Conservation (phyloP, 2,113 vertebrate genomes). For the Globicephala melas region DNA sequence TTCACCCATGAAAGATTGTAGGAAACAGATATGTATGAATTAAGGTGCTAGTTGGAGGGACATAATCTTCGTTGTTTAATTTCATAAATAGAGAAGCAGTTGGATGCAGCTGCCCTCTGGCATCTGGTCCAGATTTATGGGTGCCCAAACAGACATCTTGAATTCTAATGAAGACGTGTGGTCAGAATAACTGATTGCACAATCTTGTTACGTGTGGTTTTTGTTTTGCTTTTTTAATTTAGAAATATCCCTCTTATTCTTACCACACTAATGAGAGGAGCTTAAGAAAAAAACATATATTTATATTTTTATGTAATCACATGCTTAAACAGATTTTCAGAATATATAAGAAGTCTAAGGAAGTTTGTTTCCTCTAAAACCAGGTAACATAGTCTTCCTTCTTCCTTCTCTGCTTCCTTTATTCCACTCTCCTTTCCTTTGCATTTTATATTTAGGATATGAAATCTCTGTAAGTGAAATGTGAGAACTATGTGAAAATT, state of each 20-base stretch:
- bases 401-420: not conserved
- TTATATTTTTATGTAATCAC: not conserved
- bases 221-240: not conserved
- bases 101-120: conserved; percentile 33
- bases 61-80: conserved; percentile 27
- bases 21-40: conserved; percentile 44
- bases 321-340: conserved; percentile 19
- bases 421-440: not conserved
- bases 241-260: conserved; percentile 8
- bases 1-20: not conserved
- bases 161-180: conserved; percentile 43
- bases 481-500: conserved; percentile 65
- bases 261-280: not conserved
- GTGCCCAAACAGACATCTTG: conserved; percentile 30
- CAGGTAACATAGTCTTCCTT: not conserved
- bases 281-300: not conserved
- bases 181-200: conserved; percentile 37
- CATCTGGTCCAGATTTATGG: conserved; percentile 44
- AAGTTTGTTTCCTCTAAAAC: not conserved
- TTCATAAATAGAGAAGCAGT: conserved; percentile 48
- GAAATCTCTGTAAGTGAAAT: conserved; percentile 48
- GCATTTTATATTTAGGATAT: conserved; percentile 45
- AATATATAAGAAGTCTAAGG: not conserved
- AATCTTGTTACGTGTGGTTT: not conserved
- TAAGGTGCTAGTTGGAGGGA: conserved; percentile 39